A percentile compares a stretch with the other conserved stretches of the same genome.
Conservation (phyloP, 1,140 invertebrate genomes). For the Pseudomyrmex cubaensis region DNA sequence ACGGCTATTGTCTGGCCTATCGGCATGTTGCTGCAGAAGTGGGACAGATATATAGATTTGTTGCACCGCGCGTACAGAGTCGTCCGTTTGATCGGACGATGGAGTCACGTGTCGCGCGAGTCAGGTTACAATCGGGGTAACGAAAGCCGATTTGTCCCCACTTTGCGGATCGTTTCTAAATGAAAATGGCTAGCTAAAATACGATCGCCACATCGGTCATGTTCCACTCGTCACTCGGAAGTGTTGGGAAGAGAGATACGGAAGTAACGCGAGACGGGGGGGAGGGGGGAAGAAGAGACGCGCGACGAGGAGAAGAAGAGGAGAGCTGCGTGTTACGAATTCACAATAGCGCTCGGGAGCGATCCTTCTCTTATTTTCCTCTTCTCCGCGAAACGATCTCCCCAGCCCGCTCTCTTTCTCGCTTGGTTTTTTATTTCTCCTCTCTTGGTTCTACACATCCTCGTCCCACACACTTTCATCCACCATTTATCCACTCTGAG, state of each 20-base stretch:
- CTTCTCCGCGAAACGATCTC: conserved; percentile 33
- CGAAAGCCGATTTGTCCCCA: conserved; percentile 22
- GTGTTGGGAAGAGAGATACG: conserved; percentile 22
- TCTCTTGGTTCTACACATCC: not conserved
- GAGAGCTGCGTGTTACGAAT: conserved; percentile 58
- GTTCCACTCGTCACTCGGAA: not conserved
- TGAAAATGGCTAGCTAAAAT: conserved; percentile 54
- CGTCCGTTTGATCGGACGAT: conserved; percentile 46
- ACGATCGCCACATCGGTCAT: conserved; percentile 52
- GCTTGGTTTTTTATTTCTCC: not conserved
- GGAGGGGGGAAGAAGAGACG: not conserved
- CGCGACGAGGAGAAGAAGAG: not conserved
- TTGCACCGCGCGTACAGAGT: conserved; percentile 2
- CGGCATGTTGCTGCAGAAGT: conserved; percentile 52
- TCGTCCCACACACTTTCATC: conserved; percentile 24
- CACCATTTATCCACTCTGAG: conserved; percentile 50
- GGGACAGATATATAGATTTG: conserved; percentile 49
- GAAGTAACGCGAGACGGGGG: conserved; percentile 17
- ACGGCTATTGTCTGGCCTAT: conserved; percentile 57
- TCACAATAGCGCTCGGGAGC: conserved; percentile 77
- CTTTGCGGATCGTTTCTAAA: conserved; percentile 21
- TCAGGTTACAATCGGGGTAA: not conserved
- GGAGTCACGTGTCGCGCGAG: conserved; percentile 32
- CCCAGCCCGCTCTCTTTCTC: not conserved
- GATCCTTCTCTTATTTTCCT: conserved; percentile 16